A percentile compares a stretch with the other conserved stretches of the same genome.
Conservation (phyloP, 2,797 vertebrate genomes). For the Gouania willdenowi region DNA sequence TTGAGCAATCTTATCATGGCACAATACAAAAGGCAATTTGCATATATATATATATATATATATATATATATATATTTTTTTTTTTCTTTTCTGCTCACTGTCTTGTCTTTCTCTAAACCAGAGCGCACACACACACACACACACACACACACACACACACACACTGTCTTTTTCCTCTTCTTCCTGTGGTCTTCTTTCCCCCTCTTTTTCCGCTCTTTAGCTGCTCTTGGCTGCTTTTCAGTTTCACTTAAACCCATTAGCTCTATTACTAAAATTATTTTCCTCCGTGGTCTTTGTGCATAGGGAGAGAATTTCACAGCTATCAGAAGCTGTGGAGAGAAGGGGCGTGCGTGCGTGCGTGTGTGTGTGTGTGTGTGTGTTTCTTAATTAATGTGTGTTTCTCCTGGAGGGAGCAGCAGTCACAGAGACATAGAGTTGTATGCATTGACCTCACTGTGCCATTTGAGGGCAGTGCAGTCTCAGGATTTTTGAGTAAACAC, state of each 20-base stretch:
- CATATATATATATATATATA: no score
- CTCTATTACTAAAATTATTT: slow-evolving; percentile 87
- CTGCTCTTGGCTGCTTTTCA: slow-evolving; percentile 79
- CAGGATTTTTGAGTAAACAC: slow-evolving; percentile 65
- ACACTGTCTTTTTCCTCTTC: slow-evolving; percentile 19
- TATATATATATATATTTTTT: no score
- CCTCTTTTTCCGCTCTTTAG: slow-evolving; percentile 51
- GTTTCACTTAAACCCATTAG: slow-evolving; percentile 85
- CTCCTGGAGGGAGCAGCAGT: slow-evolving; percentile 69
- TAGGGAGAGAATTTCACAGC: slow-evolving; percentile 85
- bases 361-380: background rate
- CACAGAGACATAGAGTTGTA: slow-evolving; percentile 29
- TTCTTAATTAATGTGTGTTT: slow-evolving; percentile 79
- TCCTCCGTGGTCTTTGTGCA: slow-evolving; percentile 76
- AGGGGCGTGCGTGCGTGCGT: slow-evolving; percentile 35
- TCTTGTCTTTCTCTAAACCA: slow-evolving; percentile 50
- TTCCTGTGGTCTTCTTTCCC: slow-evolving; percentile 49
- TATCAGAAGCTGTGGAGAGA: slow-evolving; percentile 75
- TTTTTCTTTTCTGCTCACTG: slow-evolving; percentile 20
- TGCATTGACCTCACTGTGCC: slow-evolving; percentile 73
- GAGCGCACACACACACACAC: slow-evolving; percentile 56
- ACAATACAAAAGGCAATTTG: slow-evolving; percentile 65
- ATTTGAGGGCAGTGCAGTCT: slow-evolving; percentile 89
- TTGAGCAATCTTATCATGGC: slow-evolving; percentile 69
- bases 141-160: slow-evolving; percentile 57